Evolutionary conservation across 2,797 vertebrate genomes (phyloP), one percentile per base, ranked within the genome.

Genomic region (Carduelis carduelis): DNA sequence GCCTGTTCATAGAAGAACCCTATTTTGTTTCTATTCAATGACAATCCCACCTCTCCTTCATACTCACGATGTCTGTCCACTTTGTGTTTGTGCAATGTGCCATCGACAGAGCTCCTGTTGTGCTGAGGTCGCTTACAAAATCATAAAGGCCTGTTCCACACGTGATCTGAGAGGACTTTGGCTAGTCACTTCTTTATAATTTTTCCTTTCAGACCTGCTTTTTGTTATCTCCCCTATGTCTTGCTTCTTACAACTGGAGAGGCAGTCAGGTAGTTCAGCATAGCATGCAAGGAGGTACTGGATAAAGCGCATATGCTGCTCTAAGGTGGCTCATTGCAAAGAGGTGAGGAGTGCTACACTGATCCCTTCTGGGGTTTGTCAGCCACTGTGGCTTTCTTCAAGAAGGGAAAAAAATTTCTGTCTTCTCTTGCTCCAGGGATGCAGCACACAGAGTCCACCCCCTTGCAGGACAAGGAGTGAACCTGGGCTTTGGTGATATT

Each of bases 391-490:
- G 11, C 59, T 60, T 85, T 82, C 69, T 80, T 68, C 57, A 59
- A 44, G 70, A 77, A 37, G 12, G 22, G 34, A 46, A 76, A 39
- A 47, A 30, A 76, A 47, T 68, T 86, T 56, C 63, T 93, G 32
- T 94, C 50, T 79, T 78, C 17, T 96, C 37, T 91, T 32, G 64
- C 71, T 82, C 47, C 96, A 99, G 99, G 93, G 99, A 99, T 89
- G 99, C 99, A 71, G 99, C 99, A 59, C 99, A 99, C 98, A 98
- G 99, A 93, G 98, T 99, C 83, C 99, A 99, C 97, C 99, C 99
- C 16, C 98, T 99, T 79, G 99, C 99, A 39, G 99, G 99, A 93
- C 99, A 99, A 96, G 99, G 99, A 94, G 99, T 98, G 94, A 99
- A 99, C 98, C 98, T 99, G 97, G 99, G 99, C 89, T 99, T 99